Evolutionary conservation across 2,888 invertebrate species (phyloP).

Genomic region (Lasiommata megera): DNA sequence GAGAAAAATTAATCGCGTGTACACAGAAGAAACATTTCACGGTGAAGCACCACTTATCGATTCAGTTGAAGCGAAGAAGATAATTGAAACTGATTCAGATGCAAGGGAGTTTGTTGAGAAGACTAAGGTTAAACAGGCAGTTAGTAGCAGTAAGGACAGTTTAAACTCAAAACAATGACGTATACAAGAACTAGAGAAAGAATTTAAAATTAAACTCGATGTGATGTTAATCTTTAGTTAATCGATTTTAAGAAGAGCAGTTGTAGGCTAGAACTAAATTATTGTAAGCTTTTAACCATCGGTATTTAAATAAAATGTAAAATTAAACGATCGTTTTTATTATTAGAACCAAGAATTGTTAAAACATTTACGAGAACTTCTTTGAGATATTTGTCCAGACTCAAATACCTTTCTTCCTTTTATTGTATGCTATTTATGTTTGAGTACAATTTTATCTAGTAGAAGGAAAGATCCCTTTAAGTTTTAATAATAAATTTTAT

Average conservation of each 20-base stretch:
- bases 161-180: slow-evolving; percentile 12
- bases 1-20: slow-evolving; percentile 82
- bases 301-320: slow-evolving; percentile 2
- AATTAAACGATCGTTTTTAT: background rate
- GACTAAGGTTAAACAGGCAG: slow-evolving; percentile 7
- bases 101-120: slow-evolving; percentile 54
- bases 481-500: no score
- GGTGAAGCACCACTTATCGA: slow-evolving; percentile 77
- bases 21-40: slow-evolving; percentile 85
- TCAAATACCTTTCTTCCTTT: no score
- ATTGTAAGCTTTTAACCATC: background rate
- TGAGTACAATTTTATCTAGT: no score
- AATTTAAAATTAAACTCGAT: background rate
- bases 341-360: background rate
- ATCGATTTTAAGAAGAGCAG: background rate
- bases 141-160: background rate
- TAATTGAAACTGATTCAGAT: slow-evolving; percentile 53
- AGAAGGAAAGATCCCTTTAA: no score
- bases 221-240: background rate
- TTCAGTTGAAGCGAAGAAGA: slow-evolving; percentile 68
- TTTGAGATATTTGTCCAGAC: no score
- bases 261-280: background rate
- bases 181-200: background rate
- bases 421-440: no score
- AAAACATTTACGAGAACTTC: no score